Base-by-base conservation (phyloP, 2,888 invertebrate genomes). In the Coelinius sp. region DNA sequence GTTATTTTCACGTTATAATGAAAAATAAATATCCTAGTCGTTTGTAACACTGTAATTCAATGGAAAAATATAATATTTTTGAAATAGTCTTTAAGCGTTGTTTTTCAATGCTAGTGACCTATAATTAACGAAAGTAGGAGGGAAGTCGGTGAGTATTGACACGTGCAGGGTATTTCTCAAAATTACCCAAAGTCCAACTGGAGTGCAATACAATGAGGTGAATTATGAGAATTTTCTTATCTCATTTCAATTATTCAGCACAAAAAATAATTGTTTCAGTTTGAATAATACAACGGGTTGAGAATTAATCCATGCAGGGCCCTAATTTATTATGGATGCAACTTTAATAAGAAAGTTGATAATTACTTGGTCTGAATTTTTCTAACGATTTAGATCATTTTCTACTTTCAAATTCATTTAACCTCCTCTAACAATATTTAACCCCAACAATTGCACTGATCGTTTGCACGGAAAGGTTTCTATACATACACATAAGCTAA, bases 111-210 rank as follows among this genome's bases (percentile, higher is more conserved):
- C n/a, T 53, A 3, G 25, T 53, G 2, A 53, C 25, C 25, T n/a
- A 25, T 53, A 53, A 53, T 53, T 53, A 53, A 53, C 25, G 25
- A 25, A 25, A 53, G 53, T 25, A n/a, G 25, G 31, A n/a, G n/a
- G 56, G 25, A 4, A n/a, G 31, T 14, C 4, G 8, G 46, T 49
- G 31, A 59, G 17, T 31, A 59, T 31, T 59, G 35, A 59, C 31
- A 31, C 6, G 31, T 59, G 35, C n/a, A 1, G 25, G 8, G 53
- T 4, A 25, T 1, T 53, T 24, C 4, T 25, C 25, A 25, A 53
- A 24, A 2, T 12, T 24, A 24, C 53, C 4, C 8, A 35, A 17
- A 17, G 6, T 49, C 17, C n/a, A 22, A 14, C 17, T 14, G n/a
- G 8, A 49, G 49, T 17, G 20, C 27, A 31, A 17, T 31, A 35